Evolutionary conservation across 2,888 invertebrate genomes (phyloP), one percentile per base, ranked within the genome.

Genomic region (Parascotia fuliginaria): DNA sequence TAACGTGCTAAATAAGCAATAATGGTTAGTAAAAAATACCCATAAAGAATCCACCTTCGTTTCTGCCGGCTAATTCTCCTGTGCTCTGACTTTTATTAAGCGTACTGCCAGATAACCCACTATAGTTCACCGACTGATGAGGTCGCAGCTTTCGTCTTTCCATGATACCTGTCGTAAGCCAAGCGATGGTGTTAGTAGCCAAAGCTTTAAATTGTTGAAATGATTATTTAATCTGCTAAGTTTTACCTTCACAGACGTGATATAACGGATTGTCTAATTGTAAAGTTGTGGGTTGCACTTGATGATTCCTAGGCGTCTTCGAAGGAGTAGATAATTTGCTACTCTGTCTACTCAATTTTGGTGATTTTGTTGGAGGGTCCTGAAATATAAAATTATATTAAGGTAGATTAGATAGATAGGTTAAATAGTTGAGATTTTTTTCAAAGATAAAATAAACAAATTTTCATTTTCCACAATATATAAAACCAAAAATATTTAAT

Each of bases 201-300:
- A 34, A 83, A 80, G 84, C 85, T 34, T 40, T 32, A 27, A 7
- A 31, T 27, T 41, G 38, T 29, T 28, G 19, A 36, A 44, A 87
- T 89, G 16, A 92, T 87, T n/a, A n/a, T 11, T 38, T 42, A 24
- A n/a, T 29, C n/a, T 5, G 22, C 19, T 22, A 13, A 9, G 14
- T 16, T 29, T 60, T 77, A 90, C 95, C 95, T 88, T 96, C 96
- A 74, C 96, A 96, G 37, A 96, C 95, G 77, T 96, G 96, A 74
- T 96, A 96, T 3, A 96, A 87, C 0, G 96, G 95, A 85, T 96
- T 96, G 76, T 96, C 96, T 55, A 87, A 79, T 65, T 88, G 92
- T n/a, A n/a, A n/a, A n/a, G n/a, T n/a, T n/a, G n/a, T n/a, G n/a
- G 85, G 83, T 52, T 85, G 84, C 4, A 69, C 49, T 9, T 71